Evolutionary conservation across 1,140 invertebrate genomes (phyloP).

Genomic region (Cephus cinctus): DNA sequence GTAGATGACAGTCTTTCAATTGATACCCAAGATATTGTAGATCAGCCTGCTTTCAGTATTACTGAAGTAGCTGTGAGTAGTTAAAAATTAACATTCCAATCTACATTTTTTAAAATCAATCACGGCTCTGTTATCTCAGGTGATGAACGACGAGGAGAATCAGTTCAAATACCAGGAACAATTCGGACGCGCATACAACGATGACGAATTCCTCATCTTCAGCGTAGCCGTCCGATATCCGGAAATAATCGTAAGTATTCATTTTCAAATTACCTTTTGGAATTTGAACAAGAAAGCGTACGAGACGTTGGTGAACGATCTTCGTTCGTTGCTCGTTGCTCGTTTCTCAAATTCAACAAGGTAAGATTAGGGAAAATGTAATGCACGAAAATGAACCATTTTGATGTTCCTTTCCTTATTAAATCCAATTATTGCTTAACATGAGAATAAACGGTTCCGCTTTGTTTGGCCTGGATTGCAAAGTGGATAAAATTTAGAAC

Average conservation of each 20-base stretch:
- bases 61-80: constrained; percentile 57
- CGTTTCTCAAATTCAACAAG: too few relatives aligned
- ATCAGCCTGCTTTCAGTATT: constrained; percentile 56
- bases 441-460: too few relatives aligned
- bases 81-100: not conserved
- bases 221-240: constrained; percentile 75
- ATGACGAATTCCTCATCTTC: constrained; percentile 78
- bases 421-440: too few relatives aligned
- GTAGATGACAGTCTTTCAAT: constrained; percentile 60
- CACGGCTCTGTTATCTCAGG: constrained; percentile 36
- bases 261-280: too few relatives aligned
- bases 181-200: constrained; percentile 75
- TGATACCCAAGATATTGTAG: constrained; percentile 58
- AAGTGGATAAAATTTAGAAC: too few relatives aligned
- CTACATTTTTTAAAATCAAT: constrained; percentile 8
- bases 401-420: too few relatives aligned
- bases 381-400: too few relatives aligned
- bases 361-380: too few relatives aligned
- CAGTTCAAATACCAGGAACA: constrained; percentile 72
- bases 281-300: too few relatives aligned
- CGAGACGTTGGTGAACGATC: too few relatives aligned
- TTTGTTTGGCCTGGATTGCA: too few relatives aligned
- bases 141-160: constrained; percentile 66
- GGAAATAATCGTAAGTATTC: constrained; percentile 67
- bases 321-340: not conserved